phyloP scores from a whole-genome alignment of 2,888 invertebrate species.

The Latrodectus elegans region DNA sequence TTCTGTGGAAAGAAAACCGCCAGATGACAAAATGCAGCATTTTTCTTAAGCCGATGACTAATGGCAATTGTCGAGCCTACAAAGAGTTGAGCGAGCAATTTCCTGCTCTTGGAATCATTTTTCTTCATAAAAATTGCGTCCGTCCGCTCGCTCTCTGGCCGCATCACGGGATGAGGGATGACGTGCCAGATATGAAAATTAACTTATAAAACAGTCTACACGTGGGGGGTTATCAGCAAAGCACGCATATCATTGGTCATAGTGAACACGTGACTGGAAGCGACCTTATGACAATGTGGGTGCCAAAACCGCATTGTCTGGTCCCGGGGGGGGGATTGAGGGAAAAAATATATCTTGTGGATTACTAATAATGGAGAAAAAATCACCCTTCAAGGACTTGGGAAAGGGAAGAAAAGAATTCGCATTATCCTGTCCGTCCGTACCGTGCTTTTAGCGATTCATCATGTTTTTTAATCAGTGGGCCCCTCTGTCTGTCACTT shows the following conservation, averaged over 20 bases:
- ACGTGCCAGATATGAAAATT: constrained; percentile 38
- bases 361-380: constrained; percentile 68
- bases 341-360: constrained; percentile 35
- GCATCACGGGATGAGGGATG: neutral
- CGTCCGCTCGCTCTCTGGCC: constrained; percentile 26
- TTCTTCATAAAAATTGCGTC: constrained; percentile 34
- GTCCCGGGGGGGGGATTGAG: constrained; percentile 16
- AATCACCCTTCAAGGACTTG: constrained; percentile 53
- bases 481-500: constrained; percentile 18
- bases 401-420: constrained; percentile 54
- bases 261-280: constrained; percentile 29
- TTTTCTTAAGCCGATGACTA: too few species aligned
- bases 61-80: too few species aligned
- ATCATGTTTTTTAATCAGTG: constrained; percentile 66
- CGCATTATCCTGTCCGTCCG: constrained; percentile 47
- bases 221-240: neutral
- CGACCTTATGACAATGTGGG: constrained; percentile 30
- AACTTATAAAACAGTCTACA: constrained; percentile 40
- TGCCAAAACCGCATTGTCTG: constrained; percentile 28
- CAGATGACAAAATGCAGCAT: too few species aligned
- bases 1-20: too few species aligned
- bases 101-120: constrained; percentile 12
- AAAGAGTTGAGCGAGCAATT: too few species aligned
- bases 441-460: constrained; percentile 48
- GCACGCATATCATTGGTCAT: constrained; percentile 14